Evolutionary conservation across 2,888 invertebrate species (phyloP), one percentile per base, ranked within the genome.

Genomic region (Eueremaeus valkanovi): DNA sequence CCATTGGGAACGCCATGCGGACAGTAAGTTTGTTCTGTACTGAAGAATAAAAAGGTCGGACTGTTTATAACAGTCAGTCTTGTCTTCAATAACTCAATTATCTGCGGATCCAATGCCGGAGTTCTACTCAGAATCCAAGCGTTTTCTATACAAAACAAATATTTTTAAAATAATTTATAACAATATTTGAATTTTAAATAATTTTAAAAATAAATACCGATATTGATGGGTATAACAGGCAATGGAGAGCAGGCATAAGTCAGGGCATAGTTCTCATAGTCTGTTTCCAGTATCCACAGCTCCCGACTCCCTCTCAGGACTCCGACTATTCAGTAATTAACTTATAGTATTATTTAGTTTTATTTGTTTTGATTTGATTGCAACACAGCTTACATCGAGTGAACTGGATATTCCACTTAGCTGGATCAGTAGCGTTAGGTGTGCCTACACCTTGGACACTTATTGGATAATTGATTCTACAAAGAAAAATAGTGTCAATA

Each of bases 241-340:
- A n/a, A 33, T n/a, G 74, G 68, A 42, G 72, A 58, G 51, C 78
- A 78, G 9, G 77, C 76, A 36, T 75, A 78, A 3, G 73, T 75
- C 13, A 78, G 72, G n/a, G 78, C 68, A 49, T 77, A 78, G 29
- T 72, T 73, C 13, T 76, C 61, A 49, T 78, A 78, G 68, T 78
- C 78, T 3, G 78, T 78, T 16, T 76, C 77, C 49, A 78, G 58
- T 24, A 78, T 45, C 77, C 77, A 78, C 31, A 77, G 77, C 29
- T 77, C 70, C 21, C 73, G 75, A 33, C 73, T 72, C 3, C 36
- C 33, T n/a, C n/a, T n/a, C n/a, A n/a, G n/a, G n/a, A n/a, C n/a
- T n/a, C n/a, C 3, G 45, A 45, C 45, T 13, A 16, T 45, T 6
- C 45, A 45, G 16, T 45, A n/a, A n/a, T n/a, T n/a, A 16, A 45